Evolutionary conservation across 2,113 vertebrate species (phyloP).

Genomic region (Myanophis thanlyinensis): DNA sequence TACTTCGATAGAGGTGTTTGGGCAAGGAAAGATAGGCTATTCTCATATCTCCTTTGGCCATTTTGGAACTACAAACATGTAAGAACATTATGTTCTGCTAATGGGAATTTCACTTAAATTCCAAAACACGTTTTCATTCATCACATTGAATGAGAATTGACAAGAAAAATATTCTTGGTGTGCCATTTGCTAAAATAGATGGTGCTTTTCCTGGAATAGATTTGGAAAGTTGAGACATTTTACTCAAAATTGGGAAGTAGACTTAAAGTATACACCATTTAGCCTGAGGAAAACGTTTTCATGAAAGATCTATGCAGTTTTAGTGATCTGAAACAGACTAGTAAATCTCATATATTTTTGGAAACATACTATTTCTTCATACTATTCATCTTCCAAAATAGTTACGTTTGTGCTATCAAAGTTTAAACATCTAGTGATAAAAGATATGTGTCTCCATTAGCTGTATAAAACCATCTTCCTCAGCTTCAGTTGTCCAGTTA

Average conservation of each 20-base stretch:
- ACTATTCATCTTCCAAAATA: not conserved
- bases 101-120: not conserved
- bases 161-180: not conserved
- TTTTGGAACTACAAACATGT: not conserved
- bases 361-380: not conserved
- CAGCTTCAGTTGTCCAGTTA: not conserved
- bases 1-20: not conserved
- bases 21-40: not conserved
- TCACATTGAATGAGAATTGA: not conserved
- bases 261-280: not conserved
- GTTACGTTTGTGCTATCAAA: not conserved
- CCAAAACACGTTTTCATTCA: not conserved
- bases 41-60: not conserved
- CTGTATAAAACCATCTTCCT: not conserved
- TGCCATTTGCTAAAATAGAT: not conserved
- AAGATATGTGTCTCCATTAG: not conserved
- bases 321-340: not conserved
- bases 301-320: not conserved
- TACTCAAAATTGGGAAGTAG: not conserved
- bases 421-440: not conserved
- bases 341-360: not conserved
- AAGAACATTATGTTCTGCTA: not conserved
- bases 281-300: not conserved
- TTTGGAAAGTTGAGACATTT: not conserved
- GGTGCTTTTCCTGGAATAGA: not conserved